A percentile compares a stretch with the other conserved stretches of the same genome.
Evolutionary conservation across 2,888 invertebrate species (phyloP).

Genomic region (Ariolimax columbianus): DNA sequence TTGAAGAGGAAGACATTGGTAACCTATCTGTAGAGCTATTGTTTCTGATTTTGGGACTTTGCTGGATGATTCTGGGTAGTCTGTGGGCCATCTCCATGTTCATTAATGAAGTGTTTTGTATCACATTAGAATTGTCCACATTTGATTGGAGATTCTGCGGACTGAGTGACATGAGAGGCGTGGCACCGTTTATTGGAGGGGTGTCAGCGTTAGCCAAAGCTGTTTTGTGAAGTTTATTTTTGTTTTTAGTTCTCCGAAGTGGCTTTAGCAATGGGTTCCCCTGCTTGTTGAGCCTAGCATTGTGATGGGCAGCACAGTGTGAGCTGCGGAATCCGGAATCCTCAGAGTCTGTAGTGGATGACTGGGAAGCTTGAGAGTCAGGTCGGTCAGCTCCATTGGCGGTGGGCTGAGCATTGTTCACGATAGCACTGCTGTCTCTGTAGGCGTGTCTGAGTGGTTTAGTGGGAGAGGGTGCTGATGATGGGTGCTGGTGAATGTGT

Average conservation of each 20-base stretch:
- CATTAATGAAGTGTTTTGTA: conserved; percentile 34
- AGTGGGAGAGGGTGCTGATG: conserved; percentile 6
- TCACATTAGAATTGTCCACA: conserved; percentile 36
- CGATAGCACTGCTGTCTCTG: conserved; percentile 25
- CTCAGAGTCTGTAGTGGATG: conserved; percentile 69
- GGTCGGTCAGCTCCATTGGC: conserved; percentile 60
- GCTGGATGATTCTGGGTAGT: not conserved
- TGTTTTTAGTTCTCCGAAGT: conserved; percentile 39
- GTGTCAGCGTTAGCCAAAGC: conserved; percentile 30
- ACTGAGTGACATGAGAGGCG: conserved; percentile 40
- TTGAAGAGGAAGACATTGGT: not conserved
- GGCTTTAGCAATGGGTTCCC: conserved; percentile 67
- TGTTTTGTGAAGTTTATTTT: conserved; percentile 14
- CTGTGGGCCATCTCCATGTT: conserved; percentile 23
- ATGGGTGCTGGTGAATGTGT: not conserved
- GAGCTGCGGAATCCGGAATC: conserved; percentile 74
- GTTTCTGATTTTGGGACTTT: not conserved
- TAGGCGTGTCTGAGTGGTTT: conserved; percentile 39
- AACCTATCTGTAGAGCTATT: conserved; percentile 7
- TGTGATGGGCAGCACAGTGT: conserved; percentile 62
- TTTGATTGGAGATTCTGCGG: conserved; percentile 40
- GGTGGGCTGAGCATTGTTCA: conserved; percentile 10
- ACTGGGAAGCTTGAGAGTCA: conserved; percentile 68
- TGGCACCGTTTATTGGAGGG: conserved; percentile 1
- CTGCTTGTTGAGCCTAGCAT: conserved; percentile 51